Evolutionary conservation across 2,113 vertebrate genomes (phyloP).

Genomic region (Siphamia tubifer): DNA sequence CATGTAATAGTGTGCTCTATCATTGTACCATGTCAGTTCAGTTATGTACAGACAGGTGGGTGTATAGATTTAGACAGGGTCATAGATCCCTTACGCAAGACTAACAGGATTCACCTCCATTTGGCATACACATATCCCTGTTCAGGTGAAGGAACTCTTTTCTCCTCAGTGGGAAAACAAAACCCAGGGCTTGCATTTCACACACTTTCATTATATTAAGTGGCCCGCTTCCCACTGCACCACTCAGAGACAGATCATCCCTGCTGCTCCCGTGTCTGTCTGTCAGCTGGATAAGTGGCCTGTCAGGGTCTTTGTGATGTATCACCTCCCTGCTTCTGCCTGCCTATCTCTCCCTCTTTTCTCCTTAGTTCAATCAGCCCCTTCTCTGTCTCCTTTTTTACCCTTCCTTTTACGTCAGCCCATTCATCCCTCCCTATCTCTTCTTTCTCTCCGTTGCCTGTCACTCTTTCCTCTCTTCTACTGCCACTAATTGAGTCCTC

Average conservation of each 20-base stretch:
- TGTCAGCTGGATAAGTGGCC: conserved; percentile 70
- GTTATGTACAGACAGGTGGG: neutral
- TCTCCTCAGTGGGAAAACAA: conserved; percentile 17
- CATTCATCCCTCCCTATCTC: neutral
- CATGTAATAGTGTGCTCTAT: neutral
- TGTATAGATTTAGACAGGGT: neutral
- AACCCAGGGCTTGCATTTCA: conserved; percentile 25
- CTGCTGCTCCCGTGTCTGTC: conserved; percentile 53
- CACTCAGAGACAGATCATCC: conserved; percentile 56
- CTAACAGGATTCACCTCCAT: neutral
- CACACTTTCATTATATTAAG: conserved; percentile 62
- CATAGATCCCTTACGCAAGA: neutral
- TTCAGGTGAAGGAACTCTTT: conserved; percentile 8
- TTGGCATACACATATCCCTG: neutral
- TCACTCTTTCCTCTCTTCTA: conserved; percentile 7
- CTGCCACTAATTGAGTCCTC: conserved; percentile 51
- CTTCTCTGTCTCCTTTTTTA: neutral
- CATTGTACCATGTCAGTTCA: neutral
- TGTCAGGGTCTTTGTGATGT: conserved; percentile 65
- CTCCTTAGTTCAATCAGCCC: conserved; percentile 10
- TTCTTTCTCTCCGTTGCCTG: neutral
- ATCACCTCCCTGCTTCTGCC: conserved; percentile 34
- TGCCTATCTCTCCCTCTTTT: neutral
- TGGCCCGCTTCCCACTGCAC: conserved; percentile 42
- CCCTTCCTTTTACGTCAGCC: neutral